Evolutionary conservation across 2,888 invertebrate species (phyloP).

Genomic region (Lepidocyrtinus sp.): DNA sequence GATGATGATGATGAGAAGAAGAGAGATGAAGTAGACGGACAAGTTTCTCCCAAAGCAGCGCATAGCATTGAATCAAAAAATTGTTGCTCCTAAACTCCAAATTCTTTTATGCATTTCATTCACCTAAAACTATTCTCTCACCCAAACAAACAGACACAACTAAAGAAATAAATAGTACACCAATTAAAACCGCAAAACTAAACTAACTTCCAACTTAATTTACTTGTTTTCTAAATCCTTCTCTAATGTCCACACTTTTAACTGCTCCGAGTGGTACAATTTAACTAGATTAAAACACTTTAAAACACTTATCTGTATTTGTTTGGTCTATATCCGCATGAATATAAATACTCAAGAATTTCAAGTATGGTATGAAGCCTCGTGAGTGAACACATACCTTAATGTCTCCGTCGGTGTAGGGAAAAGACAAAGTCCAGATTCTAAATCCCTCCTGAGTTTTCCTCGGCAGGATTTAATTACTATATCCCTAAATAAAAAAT

Average conservation of each 20-base stretch:
- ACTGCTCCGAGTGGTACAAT: too few relatives aligned
- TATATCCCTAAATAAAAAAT: constrained; percentile 15
- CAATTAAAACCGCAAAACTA: background rate
- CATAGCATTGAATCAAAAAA: background rate
- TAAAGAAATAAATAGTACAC: background rate
- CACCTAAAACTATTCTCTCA: too few relatives aligned
- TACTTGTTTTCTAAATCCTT: too few relatives aligned
- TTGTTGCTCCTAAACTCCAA: background rate
- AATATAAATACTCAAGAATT: too few relatives aligned
- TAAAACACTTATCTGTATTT: too few relatives aligned
- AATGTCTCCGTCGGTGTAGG: background rate
- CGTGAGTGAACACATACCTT: background rate
- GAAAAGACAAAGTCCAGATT: background rate
- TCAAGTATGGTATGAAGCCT: too few relatives aligned
- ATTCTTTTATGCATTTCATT: too few relatives aligned
- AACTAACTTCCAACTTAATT: background rate
- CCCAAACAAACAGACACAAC: too few relatives aligned
- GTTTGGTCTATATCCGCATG: too few relatives aligned
- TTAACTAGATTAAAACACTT: too few relatives aligned
- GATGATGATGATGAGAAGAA: background rate
- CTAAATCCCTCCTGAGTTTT: background rate
- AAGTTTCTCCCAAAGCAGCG: constrained; percentile 16
- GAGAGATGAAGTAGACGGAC: constrained; percentile 27
- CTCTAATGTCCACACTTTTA: too few relatives aligned
- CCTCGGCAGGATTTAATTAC: background rate